A percentile compares a stretch with the other conserved stretches of the same genome.
Evolutionary conservation across 2,113 vertebrate genomes (phyloP).

Genomic region (Himantopus leucocephalus): DNA sequence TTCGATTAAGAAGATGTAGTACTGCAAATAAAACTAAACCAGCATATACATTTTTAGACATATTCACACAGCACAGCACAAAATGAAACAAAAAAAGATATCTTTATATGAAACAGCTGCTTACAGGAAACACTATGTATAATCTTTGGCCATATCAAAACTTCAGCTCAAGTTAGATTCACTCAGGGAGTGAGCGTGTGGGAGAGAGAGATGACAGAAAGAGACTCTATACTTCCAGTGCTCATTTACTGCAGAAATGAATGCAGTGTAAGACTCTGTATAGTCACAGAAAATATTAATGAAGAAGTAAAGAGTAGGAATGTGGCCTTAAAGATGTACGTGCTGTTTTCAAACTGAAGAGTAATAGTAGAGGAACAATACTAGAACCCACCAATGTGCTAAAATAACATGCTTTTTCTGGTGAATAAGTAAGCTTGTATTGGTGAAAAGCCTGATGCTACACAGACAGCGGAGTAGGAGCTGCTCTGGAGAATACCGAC

Average conservation of each 20-base stretch:
- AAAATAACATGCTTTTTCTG: neutral
- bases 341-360: neutral
- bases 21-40: neutral
- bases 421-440: neutral
- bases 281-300: neutral
- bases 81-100: neutral
- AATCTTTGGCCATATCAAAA: constrained; percentile 18
- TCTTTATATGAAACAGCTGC: neutral
- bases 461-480: neutral
- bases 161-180: neutral
- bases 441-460: neutral
- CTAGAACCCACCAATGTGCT: neutral
- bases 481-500: neutral
- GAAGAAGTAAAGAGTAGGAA: neutral
- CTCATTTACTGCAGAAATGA: neutral
- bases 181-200: neutral
- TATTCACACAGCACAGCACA: neutral
- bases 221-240: neutral
- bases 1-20: neutral
- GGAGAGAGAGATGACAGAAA: constrained; percentile 6
- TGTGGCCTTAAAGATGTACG: neutral
- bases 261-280: neutral
- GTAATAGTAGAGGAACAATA: neutral
- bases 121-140: constrained; percentile 5
- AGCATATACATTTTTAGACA: neutral